phyloP scores from a whole-genome alignment of 2,113 vertebrate species.

The Microtus oregoni region DNA sequence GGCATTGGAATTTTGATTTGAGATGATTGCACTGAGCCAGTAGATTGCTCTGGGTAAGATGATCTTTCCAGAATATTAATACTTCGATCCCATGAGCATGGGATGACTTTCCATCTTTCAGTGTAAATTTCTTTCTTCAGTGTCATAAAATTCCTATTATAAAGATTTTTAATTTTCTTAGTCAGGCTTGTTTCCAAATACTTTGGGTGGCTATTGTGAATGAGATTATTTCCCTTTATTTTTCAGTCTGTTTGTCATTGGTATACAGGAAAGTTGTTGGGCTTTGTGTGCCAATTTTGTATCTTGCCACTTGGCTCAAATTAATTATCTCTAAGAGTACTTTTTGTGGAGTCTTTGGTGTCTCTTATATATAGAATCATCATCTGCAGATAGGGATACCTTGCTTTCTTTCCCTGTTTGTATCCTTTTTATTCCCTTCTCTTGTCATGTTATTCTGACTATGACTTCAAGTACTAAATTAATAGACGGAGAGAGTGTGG shows the following conservation, averaged over 20 bases:
- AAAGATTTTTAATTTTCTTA: background rate
- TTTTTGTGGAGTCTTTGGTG: background rate
- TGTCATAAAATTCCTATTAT: background rate
- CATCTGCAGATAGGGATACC: background rate
- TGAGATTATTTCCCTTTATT: background rate
- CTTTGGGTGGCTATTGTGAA: background rate
- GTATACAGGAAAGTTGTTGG: background rate
- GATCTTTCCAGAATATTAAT: background rate
- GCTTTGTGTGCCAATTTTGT: background rate
- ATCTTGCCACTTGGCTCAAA: background rate
- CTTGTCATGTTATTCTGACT: background rate
- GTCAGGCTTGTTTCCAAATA: background rate
- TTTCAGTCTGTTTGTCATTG: background rate
- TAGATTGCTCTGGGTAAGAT: background rate
- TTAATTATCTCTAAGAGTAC: background rate
- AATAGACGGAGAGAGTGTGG: background rate
- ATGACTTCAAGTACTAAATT: background rate
- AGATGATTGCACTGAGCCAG: background rate
- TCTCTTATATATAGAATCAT: background rate
- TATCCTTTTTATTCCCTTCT: background rate
- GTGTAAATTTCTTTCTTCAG: background rate
- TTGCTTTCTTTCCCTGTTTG: background rate
- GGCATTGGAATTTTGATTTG: background rate
- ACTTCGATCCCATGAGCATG: background rate
- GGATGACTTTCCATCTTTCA: background rate